Evolutionary conservation across 2,888 invertebrate genomes (phyloP), one percentile per base, ranked within the genome.

Genomic region (Mechanitis mazaeus): DNA sequence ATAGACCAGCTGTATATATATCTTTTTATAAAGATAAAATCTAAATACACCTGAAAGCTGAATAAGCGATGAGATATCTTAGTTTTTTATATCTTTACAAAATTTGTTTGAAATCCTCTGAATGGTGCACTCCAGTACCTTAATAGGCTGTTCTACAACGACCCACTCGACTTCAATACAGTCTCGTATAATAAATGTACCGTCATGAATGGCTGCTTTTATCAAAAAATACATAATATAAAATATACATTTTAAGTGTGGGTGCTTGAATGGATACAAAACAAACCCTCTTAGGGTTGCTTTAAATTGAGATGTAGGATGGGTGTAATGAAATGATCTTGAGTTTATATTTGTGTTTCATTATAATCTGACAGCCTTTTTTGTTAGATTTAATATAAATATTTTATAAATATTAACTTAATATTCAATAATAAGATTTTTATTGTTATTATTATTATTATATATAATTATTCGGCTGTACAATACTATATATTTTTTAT

Each of bases 181-280:
- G 66, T 74, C 72, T 68, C 69, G 76, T 82, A 85, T 88, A 86
- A 87, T 87, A 88, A 90, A 90, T 88, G 89, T 88, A 89, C 87
- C 87, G 85, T 66, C 76, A 78, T 89, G 89, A 88, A 88, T 85
- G 77, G 83, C 67, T 77, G 79, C 80, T 87, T 87, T 87, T 85
- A 81, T 82, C 78, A 85, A 83, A 87, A 83, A 83, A 73, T 78
- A 74, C 73, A 71, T 73, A 71, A 84, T 85, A 81, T 82, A 86
- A 83, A 85, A 87, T 85, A 84, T 81, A 87, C 84, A 84, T 78
- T 85, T 20, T 20, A 20, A 20, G 20, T 20, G 20, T 20, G 20
- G 20, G 81, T 75, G 81, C 78, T 66, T 86, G 82, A 85, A 87
- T 84, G 74, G 83, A 75, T 77, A 74, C 69, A 66, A 71, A 73